phyloP scores from a whole-genome alignment of 2,797 vertebrate genomes.

The Microchirus variegatus region DNA sequence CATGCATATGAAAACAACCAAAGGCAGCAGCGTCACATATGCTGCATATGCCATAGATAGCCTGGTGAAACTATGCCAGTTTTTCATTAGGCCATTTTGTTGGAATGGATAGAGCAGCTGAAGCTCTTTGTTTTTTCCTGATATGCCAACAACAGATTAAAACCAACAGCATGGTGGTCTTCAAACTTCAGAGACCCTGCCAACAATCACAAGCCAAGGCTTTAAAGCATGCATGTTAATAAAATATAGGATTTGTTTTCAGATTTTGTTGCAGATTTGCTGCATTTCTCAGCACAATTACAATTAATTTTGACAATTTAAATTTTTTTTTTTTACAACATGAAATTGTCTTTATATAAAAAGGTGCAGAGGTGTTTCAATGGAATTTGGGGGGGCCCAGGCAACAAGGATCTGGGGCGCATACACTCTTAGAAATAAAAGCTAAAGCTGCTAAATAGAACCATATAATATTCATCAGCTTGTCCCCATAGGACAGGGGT shows the following conservation, averaged over 20 bases:
- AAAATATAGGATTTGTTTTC: conserved; percentile 2
- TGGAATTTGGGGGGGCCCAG: no score
- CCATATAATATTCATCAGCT: no score
- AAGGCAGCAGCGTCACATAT: conserved; percentile 78
- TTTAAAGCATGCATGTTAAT: conserved; percentile 35
- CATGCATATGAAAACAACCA: conserved; percentile 80
- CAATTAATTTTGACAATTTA: no score
- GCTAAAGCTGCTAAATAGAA: no score
- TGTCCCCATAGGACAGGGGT: no score
- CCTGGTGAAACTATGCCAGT: conserved; percentile 72
- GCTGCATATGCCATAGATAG: conserved; percentile 73
- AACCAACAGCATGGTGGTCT: conserved; percentile 75
- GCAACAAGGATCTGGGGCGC: no score
- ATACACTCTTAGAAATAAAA: no score
- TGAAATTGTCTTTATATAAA: neutral
- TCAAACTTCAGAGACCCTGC: conserved; percentile 71
- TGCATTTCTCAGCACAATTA: neutral
- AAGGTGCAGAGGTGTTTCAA: no score
- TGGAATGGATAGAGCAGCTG: conserved; percentile 59
- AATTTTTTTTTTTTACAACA: neutral
- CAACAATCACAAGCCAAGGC: conserved; percentile 65
- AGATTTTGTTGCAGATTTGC: conserved; percentile 12
- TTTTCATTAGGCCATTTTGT: conserved; percentile 73
- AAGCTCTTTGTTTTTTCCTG: conserved; percentile 57
- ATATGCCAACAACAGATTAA: conserved; percentile 73